Percentiles rank a stretch among this genome's conserved stretches.
phyloP scores from a whole-genome alignment of 2,797 vertebrate genomes.

The Chelonia mydas region DNA sequence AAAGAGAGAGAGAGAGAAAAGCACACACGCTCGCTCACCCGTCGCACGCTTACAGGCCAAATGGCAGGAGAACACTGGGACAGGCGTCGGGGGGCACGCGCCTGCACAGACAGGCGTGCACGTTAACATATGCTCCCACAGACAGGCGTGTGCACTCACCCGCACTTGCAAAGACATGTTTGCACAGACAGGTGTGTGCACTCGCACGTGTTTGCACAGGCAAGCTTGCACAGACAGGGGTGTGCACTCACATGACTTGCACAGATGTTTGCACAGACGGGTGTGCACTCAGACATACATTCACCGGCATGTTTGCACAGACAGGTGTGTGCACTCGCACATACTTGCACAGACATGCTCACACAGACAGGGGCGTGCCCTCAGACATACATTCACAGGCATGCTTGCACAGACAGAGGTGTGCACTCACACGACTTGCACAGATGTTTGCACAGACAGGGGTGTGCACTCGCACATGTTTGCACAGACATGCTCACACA shows the following conservation, averaged over 20 bases:
- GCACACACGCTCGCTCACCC: not conserved
- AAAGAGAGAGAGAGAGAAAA: not conserved
- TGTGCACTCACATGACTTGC: not conserved
- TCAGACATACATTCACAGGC: fast-evolving
- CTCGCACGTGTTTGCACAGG: fast-evolving
- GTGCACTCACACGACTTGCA: fast-evolving
- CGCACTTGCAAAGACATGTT: fast-evolving
- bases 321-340: not conserved
- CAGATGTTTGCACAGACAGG: not conserved
- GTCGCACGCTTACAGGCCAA: not conserved
- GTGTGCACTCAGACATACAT: not conserved
- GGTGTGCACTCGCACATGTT: fast-evolving
- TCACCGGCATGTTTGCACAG: not conserved
- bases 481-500: too few relatives aligned
- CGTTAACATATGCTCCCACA: not conserved
- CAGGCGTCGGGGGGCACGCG: not conserved
- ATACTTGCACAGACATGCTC: fast-evolving
- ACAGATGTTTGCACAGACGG: fast-evolving
- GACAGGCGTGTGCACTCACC: not conserved
- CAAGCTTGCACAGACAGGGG: not conserved
- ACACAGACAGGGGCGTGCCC: not conserved
- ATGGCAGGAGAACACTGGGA: not conserved
- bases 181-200: fast-evolving
- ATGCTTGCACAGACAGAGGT: too few relatives aligned
- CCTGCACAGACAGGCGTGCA: not conserved